A percentile compares a stretch with the other conserved stretches of the same genome.
Evolutionary conservation across 2,113 vertebrate genomes (phyloP).

Genomic region (Phalacrocorax pelagicus): DNA sequence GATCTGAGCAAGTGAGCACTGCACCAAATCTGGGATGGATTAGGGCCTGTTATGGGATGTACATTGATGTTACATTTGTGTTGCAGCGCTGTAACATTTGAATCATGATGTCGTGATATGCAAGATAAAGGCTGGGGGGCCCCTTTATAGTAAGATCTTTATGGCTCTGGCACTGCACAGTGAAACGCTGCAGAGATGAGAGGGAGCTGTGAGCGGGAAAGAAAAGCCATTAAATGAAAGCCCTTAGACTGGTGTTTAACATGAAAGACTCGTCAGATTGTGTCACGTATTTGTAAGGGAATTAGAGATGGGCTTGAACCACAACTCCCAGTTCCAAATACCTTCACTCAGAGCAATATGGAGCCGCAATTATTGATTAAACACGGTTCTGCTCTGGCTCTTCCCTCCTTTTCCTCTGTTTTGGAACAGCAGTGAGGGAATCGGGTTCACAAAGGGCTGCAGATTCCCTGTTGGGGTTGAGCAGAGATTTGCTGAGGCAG

Average conservation of each 20-base stretch:
- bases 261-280: background rate
- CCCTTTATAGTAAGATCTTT: background rate
- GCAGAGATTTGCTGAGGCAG: background rate
- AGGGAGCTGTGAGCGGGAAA: conserved; percentile 10
- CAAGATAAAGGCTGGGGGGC: conserved; percentile 52
- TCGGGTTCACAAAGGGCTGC: background rate
- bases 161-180: conserved; percentile 37
- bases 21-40: conserved; percentile 58
- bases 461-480: background rate
- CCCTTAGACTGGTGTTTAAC: background rate
- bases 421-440: background rate
- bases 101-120: conserved; percentile 60
- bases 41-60: conserved; percentile 61
- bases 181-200: conserved; percentile 48
- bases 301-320: background rate
- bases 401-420: background rate
- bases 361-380: background rate
- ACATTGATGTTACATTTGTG: conserved; percentile 72
- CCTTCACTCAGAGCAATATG: background rate
- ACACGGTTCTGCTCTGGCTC: background rate
- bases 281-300: conserved; percentile 1
- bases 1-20: conserved; percentile 59
- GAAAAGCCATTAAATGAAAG: conserved; percentile 25
- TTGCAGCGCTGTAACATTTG: conserved; percentile 54
- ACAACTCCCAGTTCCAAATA: background rate